phyloP scores from a whole-genome alignment of 2,797 vertebrate genomes.

The Glossophaga mutica region DNA sequence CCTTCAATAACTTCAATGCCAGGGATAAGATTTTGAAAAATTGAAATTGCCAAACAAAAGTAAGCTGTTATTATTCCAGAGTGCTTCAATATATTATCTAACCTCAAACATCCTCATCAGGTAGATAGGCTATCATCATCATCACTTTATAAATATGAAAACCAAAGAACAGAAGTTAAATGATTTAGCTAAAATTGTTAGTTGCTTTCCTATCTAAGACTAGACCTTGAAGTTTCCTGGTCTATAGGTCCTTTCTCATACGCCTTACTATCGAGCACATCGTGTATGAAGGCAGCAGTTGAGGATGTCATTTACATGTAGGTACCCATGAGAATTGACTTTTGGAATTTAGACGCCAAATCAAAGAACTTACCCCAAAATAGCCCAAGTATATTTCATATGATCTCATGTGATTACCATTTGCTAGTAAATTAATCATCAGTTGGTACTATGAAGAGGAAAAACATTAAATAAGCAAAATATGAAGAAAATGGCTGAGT shows the following conservation, averaged over 20 bases:
- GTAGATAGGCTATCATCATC: background rate
- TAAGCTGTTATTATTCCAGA: conserved; percentile 15
- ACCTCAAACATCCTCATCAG: conserved; percentile 18
- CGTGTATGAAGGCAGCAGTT: background rate
- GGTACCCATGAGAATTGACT: background rate
- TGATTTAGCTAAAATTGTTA: background rate
- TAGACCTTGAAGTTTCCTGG: background rate
- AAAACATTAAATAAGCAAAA: conserved; percentile 36
- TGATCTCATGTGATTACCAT: background rate
- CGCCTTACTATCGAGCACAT: background rate
- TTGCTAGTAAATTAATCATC: background rate
- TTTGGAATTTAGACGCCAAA: conserved; percentile 17
- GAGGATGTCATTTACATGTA: background rate
- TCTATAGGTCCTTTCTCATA: conserved; percentile 1
- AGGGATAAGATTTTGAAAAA: conserved; percentile 49
- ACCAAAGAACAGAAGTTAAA: conserved; percentile 57
- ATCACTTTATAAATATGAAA: conserved; percentile 46
- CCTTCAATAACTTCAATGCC: conserved; percentile 59
- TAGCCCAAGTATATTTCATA: background rate
- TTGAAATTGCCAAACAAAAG: conserved; percentile 31
- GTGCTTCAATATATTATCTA: conserved; percentile 11
- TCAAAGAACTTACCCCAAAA: conserved; percentile 33
- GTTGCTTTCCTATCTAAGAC: background rate
- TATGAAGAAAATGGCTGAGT: conserved; percentile 19
- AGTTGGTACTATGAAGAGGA: conserved; percentile 1